phyloP scores from a whole-genome alignment of 2,113 vertebrate genomes.

The Erythrocercus mccallii region DNA sequence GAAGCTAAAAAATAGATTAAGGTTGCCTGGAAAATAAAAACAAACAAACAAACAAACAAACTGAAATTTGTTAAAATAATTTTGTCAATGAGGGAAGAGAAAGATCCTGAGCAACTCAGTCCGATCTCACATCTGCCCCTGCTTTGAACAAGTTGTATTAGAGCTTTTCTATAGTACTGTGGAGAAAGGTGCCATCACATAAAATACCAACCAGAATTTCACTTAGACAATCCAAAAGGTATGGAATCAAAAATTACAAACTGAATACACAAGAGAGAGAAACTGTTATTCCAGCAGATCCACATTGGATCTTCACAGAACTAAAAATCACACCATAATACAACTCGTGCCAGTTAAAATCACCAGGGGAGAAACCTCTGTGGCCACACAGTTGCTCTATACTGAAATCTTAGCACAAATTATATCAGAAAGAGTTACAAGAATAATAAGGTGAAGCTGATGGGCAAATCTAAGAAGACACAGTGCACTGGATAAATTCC shows the following conservation, averaged over 20 bases:
- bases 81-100: background rate
- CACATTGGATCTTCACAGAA: background rate
- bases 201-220: background rate
- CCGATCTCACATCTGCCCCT: background rate
- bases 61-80: background rate
- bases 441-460: background rate
- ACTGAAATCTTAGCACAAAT: background rate
- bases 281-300: background rate
- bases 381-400: background rate
- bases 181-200: background rate
- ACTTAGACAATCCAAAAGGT: background rate
- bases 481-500: background rate
- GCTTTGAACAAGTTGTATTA: background rate
- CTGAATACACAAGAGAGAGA: background rate
- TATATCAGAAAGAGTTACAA: background rate
- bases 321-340: background rate
- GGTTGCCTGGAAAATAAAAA: background rate
- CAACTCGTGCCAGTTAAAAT: background rate
- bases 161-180: background rate
- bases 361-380: background rate
- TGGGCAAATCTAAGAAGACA: background rate
- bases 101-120: background rate
- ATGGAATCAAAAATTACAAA: background rate
- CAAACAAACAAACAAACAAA: background rate
- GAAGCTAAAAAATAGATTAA: background rate